phyloP scores from a whole-genome alignment of 2,797 vertebrate genomes.

The Adrianichthys oophorus region DNA sequence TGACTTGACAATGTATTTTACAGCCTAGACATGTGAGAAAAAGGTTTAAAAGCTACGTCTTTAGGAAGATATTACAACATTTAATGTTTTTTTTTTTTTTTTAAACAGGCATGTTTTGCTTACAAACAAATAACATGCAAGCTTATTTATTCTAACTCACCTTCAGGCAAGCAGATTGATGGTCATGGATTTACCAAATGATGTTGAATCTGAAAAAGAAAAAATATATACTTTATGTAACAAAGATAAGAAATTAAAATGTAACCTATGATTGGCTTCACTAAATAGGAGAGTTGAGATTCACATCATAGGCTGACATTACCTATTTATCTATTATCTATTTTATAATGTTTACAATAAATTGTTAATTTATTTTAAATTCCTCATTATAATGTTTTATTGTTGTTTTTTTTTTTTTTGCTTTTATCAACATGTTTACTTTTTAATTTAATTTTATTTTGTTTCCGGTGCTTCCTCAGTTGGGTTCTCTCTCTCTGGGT shows the following conservation, averaged over 20 bases:
- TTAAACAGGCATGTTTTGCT: not conserved
- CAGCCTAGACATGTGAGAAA: not conserved
- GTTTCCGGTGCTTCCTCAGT: too few species aligned
- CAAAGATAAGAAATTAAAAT: not conserved
- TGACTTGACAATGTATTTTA: not conserved
- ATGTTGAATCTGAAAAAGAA: conserved; percentile 3
- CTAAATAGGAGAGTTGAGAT: conserved; percentile 8
- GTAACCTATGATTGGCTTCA: conserved; percentile 13
- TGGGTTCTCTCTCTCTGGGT: too few species aligned
- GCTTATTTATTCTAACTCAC: conserved; percentile 36
- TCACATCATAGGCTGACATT: conserved; percentile 7
- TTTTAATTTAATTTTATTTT: too few species aligned
- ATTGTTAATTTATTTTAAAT: too few species aligned
- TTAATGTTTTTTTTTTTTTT: conserved; percentile 3
- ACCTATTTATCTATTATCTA: too few species aligned
- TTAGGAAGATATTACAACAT: conserved; percentile 12
- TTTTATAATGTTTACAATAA: too few species aligned
- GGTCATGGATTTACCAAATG: conserved; percentile 53
- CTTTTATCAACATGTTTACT: too few species aligned
- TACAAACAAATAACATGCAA: not conserved
- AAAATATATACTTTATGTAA: not conserved
- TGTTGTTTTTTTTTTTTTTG: too few species aligned
- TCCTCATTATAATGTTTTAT: too few species aligned
- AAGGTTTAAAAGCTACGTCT: conserved; percentile 18
- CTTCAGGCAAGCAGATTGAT: conserved; percentile 43